Conservation (phyloP, 37 sponge, comb jelly and placozoan species). For the Oopsacas minuta region DNA sequence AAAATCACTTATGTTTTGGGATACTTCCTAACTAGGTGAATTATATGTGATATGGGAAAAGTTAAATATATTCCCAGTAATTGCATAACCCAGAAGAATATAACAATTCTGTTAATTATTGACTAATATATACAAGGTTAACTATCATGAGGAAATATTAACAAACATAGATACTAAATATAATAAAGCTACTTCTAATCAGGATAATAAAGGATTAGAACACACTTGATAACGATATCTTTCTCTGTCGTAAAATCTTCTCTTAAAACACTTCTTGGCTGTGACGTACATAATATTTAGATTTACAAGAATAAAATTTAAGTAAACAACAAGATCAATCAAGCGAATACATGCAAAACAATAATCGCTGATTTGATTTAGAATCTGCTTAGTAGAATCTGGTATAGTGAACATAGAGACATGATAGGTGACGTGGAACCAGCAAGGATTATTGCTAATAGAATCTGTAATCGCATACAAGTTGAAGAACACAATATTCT, state of each 20-base stretch:
- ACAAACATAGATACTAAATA: neutral
- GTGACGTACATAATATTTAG: neutral
- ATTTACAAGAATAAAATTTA: neutral
- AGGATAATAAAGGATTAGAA: neutral
- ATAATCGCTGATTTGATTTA: neutral
- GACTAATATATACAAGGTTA: neutral
- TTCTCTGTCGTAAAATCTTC: neutral
- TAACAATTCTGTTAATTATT: neutral
- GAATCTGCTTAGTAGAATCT: neutral
- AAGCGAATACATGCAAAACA: neutral
- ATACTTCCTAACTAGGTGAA: neutral
- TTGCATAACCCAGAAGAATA: neutral
- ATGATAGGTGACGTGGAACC: neutral
- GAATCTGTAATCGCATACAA: neutral
- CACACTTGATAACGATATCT: neutral
- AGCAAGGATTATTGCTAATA: neutral
- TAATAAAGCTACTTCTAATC: neutral
- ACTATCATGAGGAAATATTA: neutral
- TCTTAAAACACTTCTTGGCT: neutral
- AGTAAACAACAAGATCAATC: neutral
- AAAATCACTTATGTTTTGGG: too few relatives aligned
- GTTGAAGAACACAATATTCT: neutral
- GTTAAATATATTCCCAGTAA: neutral
- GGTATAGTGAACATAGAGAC: neutral
- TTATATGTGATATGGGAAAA: neutral